These are phyloP conservation scores for Muntiacus muntjak DNA, from an alignment of 2,113 vertebrate species.

Conservation along the genomic window DNA sequence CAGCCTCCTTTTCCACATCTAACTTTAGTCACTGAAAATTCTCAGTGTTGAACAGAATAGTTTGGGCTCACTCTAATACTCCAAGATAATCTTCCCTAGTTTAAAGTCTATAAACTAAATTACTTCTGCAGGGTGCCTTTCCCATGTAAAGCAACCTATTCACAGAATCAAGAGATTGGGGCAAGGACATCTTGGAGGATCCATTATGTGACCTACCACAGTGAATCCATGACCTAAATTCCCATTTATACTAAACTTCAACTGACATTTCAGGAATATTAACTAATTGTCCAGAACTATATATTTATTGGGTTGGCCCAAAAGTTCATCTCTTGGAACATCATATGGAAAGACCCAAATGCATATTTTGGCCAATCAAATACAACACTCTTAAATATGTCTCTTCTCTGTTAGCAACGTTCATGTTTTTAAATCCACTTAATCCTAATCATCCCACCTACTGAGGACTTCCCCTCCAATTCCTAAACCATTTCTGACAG, in stretches of 20 bases:
- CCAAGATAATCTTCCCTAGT: not conserved
- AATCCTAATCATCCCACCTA: not conserved
- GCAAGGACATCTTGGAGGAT: not conserved
- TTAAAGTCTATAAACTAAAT: not conserved
- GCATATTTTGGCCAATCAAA: not conserved
- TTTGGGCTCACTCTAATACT: not conserved
- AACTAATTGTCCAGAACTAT: not conserved
- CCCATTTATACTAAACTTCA: not conserved
- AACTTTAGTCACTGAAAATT: not conserved
- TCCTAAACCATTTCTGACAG: not conserved
- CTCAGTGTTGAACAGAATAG: not conserved
- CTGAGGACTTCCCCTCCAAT: not conserved
- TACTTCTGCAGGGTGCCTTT: not conserved
- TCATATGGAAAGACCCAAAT: not conserved
- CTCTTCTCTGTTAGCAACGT: not conserved
- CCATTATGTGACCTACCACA: not conserved
- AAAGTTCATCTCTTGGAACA: not conserved
- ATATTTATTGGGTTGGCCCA: not conserved
- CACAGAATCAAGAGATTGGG: not conserved
- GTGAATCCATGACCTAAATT: not conserved
- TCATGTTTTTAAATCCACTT: not conserved
- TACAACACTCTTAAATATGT: not conserved
- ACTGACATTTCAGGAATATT: not conserved
- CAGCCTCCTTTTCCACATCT: not conserved
- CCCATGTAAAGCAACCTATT: not conserved